Evolutionary conservation across 2,888 invertebrate species (phyloP).

Genomic region (Marronus borbonicus): DNA sequence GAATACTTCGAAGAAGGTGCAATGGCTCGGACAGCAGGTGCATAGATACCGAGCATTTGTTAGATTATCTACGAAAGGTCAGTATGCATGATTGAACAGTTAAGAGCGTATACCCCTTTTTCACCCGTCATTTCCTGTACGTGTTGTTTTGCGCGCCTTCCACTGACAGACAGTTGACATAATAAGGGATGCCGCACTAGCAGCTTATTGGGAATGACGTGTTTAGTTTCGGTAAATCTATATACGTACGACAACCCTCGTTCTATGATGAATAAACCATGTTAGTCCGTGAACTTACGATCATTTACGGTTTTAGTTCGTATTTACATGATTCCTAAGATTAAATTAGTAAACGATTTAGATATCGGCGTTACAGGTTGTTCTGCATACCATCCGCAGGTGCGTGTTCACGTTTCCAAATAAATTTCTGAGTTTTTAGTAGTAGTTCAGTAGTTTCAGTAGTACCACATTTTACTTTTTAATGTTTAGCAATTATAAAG

Average conservation of each 20-base stretch:
- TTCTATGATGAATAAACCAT: slow-evolving; percentile 16
- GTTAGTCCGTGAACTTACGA: slow-evolving; percentile 1
- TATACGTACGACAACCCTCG: background rate
- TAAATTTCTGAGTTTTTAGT: too few relatives aligned
- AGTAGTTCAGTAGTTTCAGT: too few relatives aligned
- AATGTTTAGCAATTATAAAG: too few relatives aligned
- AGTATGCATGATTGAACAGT: slow-evolving; percentile 55
- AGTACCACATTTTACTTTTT: too few relatives aligned
- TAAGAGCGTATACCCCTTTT: slow-evolving; percentile 54
- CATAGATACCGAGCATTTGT: slow-evolving; percentile 52
- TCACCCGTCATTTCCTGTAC: slow-evolving; percentile 56
- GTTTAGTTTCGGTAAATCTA: slow-evolving; percentile 19
- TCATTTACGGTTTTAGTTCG: background rate
- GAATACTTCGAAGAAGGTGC: slow-evolving; percentile 17
- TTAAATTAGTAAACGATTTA: background rate
- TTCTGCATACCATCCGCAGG: too few relatives aligned
- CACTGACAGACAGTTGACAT: slow-evolving; percentile 52
- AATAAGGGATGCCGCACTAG: slow-evolving; percentile 48
- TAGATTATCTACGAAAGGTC: slow-evolving; percentile 55
- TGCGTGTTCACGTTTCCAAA: too few relatives aligned
- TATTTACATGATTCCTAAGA: background rate
- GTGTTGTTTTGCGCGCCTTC: slow-evolving; percentile 53
- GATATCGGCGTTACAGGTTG: background rate
- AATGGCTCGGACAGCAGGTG: slow-evolving; percentile 53
- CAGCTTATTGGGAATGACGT: slow-evolving; percentile 20